Conservation (phyloP, 1,140 invertebrate genomes). For the Cecropterus lyciades region DNA sequence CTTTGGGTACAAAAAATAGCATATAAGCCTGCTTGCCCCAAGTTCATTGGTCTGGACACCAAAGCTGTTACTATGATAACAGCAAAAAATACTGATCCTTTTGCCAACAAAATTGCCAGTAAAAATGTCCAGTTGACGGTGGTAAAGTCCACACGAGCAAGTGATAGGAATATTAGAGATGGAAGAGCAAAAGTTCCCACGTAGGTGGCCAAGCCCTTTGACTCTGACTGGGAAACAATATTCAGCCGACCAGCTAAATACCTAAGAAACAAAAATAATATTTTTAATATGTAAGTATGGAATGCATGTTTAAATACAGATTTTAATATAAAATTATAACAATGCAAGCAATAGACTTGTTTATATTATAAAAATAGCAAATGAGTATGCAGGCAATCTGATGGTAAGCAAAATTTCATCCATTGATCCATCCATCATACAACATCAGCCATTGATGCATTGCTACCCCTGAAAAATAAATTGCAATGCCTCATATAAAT, state of each 20-base stretch:
- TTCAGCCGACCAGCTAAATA: conserved; percentile 95
- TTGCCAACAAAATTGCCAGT: conserved; percentile 93
- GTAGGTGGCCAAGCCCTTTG: conserved; percentile 96
- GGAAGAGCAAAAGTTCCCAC: conserved; percentile 97
- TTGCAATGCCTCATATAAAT: too few relatives aligned
- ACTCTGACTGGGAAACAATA: conserved; percentile 92
- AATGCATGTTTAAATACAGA: too few relatives aligned
- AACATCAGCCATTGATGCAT: too few relatives aligned
- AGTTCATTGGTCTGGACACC: conserved; percentile 91
- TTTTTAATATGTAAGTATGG: too few relatives aligned
- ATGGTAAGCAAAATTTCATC: too few relatives aligned
- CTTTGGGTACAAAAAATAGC: conserved; percentile 98
- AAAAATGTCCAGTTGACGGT: conserved; percentile 96
- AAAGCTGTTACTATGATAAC: conserved; percentile 93
- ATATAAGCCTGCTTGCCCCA: conserved; percentile 94
- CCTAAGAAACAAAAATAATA: conserved; percentile 81
- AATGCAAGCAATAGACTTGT: too few relatives aligned
- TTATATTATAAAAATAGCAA: too few relatives aligned
- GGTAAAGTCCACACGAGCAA: conserved; percentile 93
- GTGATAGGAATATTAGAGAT: conserved; percentile 95
- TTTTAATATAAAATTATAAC: too few relatives aligned
- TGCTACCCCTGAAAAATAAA: too few relatives aligned
- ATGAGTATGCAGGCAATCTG: too few relatives aligned
- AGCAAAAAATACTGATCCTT: conserved; percentile 93
- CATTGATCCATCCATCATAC: too few relatives aligned